A percentile compares a stretch with the other conserved stretches of the same genome.
Evolutionary conservation across 2,888 invertebrate genomes (phyloP).

Genomic region (Eueremaeus valkanovi): DNA sequence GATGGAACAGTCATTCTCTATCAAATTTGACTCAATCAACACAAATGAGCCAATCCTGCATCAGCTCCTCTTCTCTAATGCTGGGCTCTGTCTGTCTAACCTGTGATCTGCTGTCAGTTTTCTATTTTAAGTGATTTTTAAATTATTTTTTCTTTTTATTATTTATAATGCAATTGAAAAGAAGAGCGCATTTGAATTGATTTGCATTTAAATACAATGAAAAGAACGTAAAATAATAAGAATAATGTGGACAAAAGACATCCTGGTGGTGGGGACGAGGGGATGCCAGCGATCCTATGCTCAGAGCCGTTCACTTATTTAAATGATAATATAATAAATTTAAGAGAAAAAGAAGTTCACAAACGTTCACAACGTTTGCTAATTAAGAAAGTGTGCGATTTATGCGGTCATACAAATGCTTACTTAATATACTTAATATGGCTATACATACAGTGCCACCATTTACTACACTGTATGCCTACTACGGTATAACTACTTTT

Average conservation of each 20-base stretch:
- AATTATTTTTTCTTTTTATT: conserved; percentile 25
- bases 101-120: conserved; percentile 21
- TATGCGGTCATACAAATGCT: neutral
- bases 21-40: conserved; percentile 33
- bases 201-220: conserved; percentile 29
- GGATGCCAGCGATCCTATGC: neutral
- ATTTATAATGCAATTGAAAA: conserved; percentile 10
- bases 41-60: conserved; percentile 31
- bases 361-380: conserved; percentile 4
- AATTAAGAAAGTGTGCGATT: conserved; percentile 29
- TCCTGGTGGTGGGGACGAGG: conserved; percentile 1
- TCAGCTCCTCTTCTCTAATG: neutral
- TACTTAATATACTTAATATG: neutral
- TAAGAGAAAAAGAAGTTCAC: conserved; percentile 10
- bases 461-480: too few relatives aligned
- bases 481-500: too few relatives aligned
- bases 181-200: conserved; percentile 1
- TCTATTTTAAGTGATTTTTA: conserved; percentile 35
- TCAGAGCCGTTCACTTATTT: conserved; percentile 16
- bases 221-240: conserved; percentile 18
- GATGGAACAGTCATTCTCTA: neutral
- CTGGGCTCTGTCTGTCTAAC: conserved; percentile 13
- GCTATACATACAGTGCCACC: neutral
- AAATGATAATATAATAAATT: conserved; percentile 2
- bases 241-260: conserved; percentile 28